Evolutionary conservation across 1,140 invertebrate species (phyloP).

Genomic region (Zaprionus tsacasi): DNA sequence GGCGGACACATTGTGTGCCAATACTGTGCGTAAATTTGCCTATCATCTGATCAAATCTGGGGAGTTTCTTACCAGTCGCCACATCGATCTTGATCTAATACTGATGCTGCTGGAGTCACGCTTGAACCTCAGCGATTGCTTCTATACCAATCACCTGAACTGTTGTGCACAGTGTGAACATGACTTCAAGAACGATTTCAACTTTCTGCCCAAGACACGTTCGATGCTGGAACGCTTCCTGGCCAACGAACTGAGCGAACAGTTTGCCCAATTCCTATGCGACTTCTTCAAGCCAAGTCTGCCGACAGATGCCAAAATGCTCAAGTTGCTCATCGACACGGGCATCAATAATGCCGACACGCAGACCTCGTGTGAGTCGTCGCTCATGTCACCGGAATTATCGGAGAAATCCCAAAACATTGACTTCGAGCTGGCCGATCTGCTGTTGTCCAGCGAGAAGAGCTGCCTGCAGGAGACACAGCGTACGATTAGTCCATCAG

Average conservation of each 20-base stretch:
- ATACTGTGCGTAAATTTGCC: conserved; percentile 73
- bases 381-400: conserved; percentile 81
- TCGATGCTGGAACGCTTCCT: conserved; percentile 77
- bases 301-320: conserved; percentile 87
- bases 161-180: conserved; percentile 80
- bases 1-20: conserved; percentile 80
- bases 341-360: conserved; percentile 85
- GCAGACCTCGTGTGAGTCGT: conserved; percentile 80
- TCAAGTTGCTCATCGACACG: conserved; percentile 88
- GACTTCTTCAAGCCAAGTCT: conserved; percentile 85
- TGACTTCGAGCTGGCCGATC: conserved; percentile 81
- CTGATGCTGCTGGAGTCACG: conserved; percentile 81
- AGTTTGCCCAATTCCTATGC: conserved; percentile 77
- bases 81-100: conserved; percentile 78
- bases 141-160: conserved; percentile 82
- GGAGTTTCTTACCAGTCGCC: conserved; percentile 76
- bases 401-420: conserved; percentile 83
- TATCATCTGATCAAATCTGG: conserved; percentile 80
- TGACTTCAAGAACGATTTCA: conserved; percentile 78
- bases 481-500: conserved; percentile 77
- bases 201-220: conserved; percentile 77
- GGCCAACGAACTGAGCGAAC: conserved; percentile 72
- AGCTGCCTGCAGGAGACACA: conserved; percentile 79
- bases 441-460: conserved; percentile 80
- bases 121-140: conserved; percentile 80